phyloP scores from a whole-genome alignment of 2,797 vertebrate species.

The Botia kubotai region DNA sequence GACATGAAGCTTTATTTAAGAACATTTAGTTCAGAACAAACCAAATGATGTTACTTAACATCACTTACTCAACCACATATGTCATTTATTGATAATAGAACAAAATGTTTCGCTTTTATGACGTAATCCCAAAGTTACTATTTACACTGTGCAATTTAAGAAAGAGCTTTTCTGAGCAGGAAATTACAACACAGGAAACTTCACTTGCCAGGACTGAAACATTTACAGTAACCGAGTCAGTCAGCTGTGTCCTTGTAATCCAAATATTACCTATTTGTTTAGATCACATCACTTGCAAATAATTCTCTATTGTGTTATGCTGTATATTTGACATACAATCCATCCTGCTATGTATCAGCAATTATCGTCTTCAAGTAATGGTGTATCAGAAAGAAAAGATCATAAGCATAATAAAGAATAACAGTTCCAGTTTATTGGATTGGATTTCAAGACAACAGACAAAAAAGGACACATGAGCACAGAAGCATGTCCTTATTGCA shows the following conservation, averaged over 20 bases:
- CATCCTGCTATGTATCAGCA: background rate
- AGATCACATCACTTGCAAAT: background rate
- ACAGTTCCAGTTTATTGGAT: slow-evolving; percentile 79
- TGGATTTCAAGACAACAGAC: slow-evolving; percentile 32
- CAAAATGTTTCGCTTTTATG: background rate
- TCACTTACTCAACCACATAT: background rate
- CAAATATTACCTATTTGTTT: background rate
- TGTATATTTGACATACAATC: background rate
- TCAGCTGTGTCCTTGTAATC: background rate
- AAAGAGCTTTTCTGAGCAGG: slow-evolving; percentile 30
- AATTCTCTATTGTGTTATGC: background rate
- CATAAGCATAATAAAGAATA: slow-evolving; percentile 25
- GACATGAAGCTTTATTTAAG: background rate
- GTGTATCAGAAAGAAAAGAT: background rate
- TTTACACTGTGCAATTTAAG: slow-evolving; percentile 5
- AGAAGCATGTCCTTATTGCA: background rate
- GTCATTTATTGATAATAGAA: background rate
- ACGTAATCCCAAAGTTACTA: background rate
- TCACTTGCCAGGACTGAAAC: slow-evolving; percentile 28
- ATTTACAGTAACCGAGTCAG: background rate
- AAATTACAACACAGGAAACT: slow-evolving; percentile 44
- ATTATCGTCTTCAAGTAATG: background rate
- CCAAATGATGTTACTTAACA: background rate
- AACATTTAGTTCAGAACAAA: background rate
- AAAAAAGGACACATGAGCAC: slow-evolving; percentile 19